Evolutionary conservation across 1,140 invertebrate genomes (phyloP), one percentile per base, ranked within the genome.

Genomic region (Diabrotica virgifera): DNA sequence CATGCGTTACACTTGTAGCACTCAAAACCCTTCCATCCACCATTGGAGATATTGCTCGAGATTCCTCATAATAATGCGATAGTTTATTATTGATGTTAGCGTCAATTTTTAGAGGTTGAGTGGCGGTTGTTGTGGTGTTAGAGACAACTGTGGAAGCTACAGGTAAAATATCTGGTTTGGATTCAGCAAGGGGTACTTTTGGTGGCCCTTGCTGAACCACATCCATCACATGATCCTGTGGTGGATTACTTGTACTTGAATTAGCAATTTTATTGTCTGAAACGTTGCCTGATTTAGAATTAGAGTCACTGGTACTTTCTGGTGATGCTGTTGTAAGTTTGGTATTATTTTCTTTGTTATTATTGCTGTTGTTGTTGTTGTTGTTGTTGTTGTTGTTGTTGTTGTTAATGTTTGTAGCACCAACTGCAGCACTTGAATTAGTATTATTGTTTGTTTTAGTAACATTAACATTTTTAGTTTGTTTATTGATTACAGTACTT

Each of bases 1-100:
- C 77, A 13, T 74, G 73, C 12, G 76, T 75, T 11, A 79, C 77
- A 64, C 76, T 79, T 36, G 75, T 78, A 37, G 77, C 75, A 66
- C 76, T 79, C 46, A 78, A 64, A 24, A 76, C 70, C 56, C 76
- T 69, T 9, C 74, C 74, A 60, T 75, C 74, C 10, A 75, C 68
- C 62, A 77, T 75, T 11, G 76, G 76, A 5, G 74, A 70, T 13
- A 73, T 67, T 5, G 64, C 56, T 64, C 68, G 72, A 10, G 67
- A 36, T 38, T 59, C 50, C 0, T 68, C 67, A 7, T 50, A 46
- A n/a, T 66, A 55, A 8, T 13, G 52, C 12, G 37, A 35, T n/a
- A 36, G 36, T 36, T 46, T 46, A 46, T 46, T 46, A 24, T 76
- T 72, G n/a, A 71, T 60, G 24, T 72, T 72, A 3, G 76, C 69